Evolutionary conservation across 92 coral and sea anemone genomes (phyloP).

Genomic region (Isaurus tuberculatus): DNA sequence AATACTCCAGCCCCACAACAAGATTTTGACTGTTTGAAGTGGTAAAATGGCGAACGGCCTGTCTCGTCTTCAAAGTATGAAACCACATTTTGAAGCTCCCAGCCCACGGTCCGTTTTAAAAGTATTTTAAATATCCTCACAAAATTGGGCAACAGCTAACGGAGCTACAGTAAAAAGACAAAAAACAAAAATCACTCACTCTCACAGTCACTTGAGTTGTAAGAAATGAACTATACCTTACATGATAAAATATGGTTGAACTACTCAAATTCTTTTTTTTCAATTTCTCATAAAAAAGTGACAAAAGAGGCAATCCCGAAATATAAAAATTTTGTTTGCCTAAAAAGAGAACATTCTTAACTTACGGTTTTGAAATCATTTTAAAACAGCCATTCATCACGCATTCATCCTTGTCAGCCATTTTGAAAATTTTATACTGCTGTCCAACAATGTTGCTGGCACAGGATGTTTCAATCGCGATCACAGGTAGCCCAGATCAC

Average conservation of each 20-base stretch:
- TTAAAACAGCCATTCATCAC: neutral
- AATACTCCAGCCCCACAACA: constrained; percentile 77
- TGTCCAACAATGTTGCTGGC: no score
- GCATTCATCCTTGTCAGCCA: no score
- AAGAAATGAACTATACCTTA: no score
- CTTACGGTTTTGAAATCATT: neutral
- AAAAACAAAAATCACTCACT: no score
- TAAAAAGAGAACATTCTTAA: neutral
- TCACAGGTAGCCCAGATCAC: no score
- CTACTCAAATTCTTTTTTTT: no score
- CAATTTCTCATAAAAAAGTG: neutral
- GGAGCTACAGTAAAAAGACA: no score
- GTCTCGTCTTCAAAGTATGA: constrained; percentile 90
- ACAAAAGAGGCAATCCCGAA: neutral
- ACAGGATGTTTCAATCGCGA: no score
- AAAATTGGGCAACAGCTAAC: no score
- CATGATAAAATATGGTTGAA: no score
- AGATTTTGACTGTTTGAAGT: constrained; percentile 74
- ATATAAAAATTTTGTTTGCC: neutral
- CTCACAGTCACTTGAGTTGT: no score
- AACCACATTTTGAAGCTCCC: constrained; percentile 78
- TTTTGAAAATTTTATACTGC: no score
- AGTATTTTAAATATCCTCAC: neutral
- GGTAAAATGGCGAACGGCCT: constrained; percentile 71
- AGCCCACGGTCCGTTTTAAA: neutral